Conservation (phyloP, 2,113 vertebrate genomes). For the Trochalopteron elliotii region DNA sequence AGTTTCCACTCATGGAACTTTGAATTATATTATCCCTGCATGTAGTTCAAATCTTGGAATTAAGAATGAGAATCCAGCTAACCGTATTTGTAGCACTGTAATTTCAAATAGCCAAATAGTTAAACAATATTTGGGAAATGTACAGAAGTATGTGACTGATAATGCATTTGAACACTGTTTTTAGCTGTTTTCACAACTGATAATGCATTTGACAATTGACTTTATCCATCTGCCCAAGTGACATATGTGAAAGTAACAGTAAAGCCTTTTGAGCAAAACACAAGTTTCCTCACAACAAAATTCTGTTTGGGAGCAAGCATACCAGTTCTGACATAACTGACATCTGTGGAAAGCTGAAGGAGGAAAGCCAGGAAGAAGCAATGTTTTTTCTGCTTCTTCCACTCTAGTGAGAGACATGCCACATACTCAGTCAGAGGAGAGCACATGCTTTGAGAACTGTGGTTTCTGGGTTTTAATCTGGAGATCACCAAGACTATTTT, state of each 20-base stretch:
- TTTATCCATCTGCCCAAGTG: not conserved
- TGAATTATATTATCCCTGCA: not conserved
- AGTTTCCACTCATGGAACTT: not conserved
- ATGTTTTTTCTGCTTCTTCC: not conserved
- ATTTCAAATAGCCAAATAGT: not conserved
- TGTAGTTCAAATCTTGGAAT: not conserved
- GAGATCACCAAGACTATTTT: not conserved
- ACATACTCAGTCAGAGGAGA: not conserved
- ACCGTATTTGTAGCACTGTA: fast-evolving
- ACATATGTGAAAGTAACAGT: not conserved
- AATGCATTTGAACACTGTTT: not conserved
- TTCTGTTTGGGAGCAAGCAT: not conserved
- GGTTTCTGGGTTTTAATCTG: not conserved
- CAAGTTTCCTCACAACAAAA: not conserved
- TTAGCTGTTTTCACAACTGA: not conserved
- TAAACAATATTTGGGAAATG: not conserved
- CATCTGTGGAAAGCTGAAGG: not conserved
- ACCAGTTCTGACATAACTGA: not conserved
- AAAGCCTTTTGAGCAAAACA: not conserved
- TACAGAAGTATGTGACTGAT: not conserved
- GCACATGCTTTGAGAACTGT: not conserved
- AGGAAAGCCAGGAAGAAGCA: not conserved
- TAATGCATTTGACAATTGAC: not conserved
- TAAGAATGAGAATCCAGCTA: not conserved
- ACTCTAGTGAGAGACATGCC: not conserved